These are phyloP conservation scores for Myotis yumanensis DNA, from an alignment of 2,113 vertebrate species.

Conservation along the genomic window DNA sequence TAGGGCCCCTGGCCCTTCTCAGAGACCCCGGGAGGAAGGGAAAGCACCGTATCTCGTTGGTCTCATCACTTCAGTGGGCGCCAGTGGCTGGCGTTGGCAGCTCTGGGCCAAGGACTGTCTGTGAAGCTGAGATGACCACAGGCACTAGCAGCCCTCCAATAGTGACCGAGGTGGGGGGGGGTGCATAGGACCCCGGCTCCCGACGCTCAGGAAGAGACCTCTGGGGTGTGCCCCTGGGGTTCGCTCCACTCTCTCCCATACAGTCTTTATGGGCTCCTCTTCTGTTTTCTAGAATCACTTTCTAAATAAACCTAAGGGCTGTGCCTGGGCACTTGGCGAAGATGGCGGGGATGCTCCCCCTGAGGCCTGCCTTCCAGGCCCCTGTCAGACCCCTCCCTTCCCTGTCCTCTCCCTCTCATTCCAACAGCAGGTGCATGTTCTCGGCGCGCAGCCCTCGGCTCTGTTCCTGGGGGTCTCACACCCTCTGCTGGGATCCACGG, in stretches of 20 bases:
- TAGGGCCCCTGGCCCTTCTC: not conserved
- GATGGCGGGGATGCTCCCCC: not conserved
- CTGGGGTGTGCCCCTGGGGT: not conserved
- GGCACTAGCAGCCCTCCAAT: not conserved
- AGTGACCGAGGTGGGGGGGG: not conserved
- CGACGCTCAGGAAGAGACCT: not conserved
- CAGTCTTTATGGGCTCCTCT: too few species aligned
- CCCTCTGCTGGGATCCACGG: accelerated
- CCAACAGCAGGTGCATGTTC: not conserved
- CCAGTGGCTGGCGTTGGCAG: too few species aligned
- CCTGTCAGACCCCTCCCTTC: not conserved
- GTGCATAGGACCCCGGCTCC: accelerated
- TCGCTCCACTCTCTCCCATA: not conserved
- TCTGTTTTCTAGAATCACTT: not conserved
- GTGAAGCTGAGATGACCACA: not conserved
- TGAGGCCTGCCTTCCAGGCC: not conserved
- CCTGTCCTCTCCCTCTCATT: not conserved
- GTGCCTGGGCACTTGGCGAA: accelerated
- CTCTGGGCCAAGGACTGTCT: not conserved
- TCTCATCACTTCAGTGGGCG: not conserved
- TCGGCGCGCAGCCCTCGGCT: accelerated
- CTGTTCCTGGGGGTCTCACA: not conserved
- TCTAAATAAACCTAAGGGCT: not conserved
- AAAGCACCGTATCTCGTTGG: not conserved
- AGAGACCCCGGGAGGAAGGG: not conserved